Conservation (phyloP, 2,113 vertebrate species). For the Caranx melampygus region DNA sequence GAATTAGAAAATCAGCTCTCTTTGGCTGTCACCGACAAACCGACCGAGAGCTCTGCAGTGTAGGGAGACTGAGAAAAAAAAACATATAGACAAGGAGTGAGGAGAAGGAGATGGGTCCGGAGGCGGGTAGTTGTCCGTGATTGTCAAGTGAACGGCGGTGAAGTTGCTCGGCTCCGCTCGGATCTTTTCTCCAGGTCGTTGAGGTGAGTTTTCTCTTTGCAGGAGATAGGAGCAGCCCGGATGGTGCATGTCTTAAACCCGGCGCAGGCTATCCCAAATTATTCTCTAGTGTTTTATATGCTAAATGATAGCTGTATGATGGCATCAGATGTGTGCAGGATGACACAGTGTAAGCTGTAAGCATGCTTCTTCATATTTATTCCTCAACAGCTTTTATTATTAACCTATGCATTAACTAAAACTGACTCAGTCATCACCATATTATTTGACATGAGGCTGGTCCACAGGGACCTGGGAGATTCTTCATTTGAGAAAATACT, state of each 20-base stretch:
- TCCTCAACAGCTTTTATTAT: conserved; percentile 20
- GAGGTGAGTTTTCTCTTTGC: conserved; percentile 76
- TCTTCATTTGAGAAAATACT: conserved; percentile 12
- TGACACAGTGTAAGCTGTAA: not conserved
- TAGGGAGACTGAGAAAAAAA: conserved; percentile 9
- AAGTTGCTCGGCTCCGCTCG: conserved; percentile 74
- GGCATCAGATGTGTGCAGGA: not conserved
- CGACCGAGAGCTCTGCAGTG: conserved; percentile 64
- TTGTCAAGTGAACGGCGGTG: conserved; percentile 74
- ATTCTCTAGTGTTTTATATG: conserved; percentile 5
- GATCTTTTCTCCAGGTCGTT: conserved; percentile 72
- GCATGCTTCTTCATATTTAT: not conserved
- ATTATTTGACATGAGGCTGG: not conserved
- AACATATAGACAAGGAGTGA: conserved; percentile 58
- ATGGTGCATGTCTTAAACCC: conserved; percentile 22
- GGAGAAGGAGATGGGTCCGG: conserved; percentile 76
- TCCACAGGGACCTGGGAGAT: not conserved
- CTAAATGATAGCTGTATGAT: conserved; percentile 12
- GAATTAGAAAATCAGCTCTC: conserved; percentile 45
- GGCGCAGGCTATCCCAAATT: conserved; percentile 16
- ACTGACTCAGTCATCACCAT: not conserved
- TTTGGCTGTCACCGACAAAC: conserved; percentile 44
- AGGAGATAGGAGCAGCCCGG: conserved; percentile 31
- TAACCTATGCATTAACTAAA: conserved; percentile 20
- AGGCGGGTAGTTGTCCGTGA: conserved; percentile 70